phyloP scores from a whole-genome alignment of 2,113 vertebrate genomes.

The Brevimyrus niger region DNA sequence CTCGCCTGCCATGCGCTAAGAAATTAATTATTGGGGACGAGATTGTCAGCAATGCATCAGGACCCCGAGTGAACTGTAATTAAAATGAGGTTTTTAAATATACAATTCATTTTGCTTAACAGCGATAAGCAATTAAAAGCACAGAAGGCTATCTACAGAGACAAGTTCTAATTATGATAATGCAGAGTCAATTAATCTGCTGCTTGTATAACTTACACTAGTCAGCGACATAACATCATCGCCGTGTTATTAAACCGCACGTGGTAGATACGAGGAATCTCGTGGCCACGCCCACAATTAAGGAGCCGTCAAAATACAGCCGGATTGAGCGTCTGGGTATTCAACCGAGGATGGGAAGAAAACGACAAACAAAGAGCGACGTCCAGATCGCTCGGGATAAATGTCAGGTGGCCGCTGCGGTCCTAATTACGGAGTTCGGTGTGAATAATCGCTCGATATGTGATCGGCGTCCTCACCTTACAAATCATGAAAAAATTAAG shows the following conservation, averaged over 20 bases:
- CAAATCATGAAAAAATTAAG: neutral
- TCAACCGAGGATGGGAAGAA: neutral
- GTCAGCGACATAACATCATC: neutral
- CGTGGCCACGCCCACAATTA: neutral
- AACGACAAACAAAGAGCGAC: neutral
- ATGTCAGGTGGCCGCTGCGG: neutral
- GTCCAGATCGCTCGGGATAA: neutral
- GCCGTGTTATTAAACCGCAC: neutral
- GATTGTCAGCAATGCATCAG: neutral
- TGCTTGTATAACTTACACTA: neutral
- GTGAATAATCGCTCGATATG: neutral
- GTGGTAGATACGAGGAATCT: neutral
- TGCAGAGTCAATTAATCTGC: neutral
- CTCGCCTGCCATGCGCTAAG: neutral
- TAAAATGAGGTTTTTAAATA: neutral
- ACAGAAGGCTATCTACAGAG: neutral
- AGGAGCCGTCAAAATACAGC: neutral
- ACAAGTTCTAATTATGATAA: neutral
- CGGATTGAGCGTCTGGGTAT: neutral
- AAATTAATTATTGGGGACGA: neutral
- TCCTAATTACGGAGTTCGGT: neutral
- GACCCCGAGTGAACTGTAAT: neutral
- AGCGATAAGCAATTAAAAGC: constrained; percentile 2
- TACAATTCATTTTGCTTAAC: neutral
- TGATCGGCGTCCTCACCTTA: neutral